These are phyloP conservation scores for Laterallus jamaicensis DNA, from an alignment of 2,113 vertebrate species.

Conservation along the genomic window DNA sequence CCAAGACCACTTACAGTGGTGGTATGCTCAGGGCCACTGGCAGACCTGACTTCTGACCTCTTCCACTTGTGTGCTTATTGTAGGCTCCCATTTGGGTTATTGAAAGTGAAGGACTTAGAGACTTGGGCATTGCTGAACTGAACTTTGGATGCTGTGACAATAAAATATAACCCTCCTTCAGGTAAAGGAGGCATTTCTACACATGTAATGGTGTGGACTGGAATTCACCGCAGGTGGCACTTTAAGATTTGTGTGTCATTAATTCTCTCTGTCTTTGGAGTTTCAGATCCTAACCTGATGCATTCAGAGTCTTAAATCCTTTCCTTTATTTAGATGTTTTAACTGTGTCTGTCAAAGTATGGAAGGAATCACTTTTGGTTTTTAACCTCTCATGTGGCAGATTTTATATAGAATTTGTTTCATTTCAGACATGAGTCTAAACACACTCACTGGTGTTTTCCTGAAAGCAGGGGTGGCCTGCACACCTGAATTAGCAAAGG, in stretches of 20 bases:
- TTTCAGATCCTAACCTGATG: not conserved
- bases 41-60: not conserved
- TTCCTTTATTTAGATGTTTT: not conserved
- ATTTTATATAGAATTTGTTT: not conserved
- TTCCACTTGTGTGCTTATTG: not conserved
- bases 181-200: not conserved
- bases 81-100: not conserved
- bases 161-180: not conserved
- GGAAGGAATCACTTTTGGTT: not conserved
- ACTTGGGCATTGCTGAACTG: not conserved
- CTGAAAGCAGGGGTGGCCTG: not conserved
- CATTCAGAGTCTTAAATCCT: not conserved
- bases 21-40: not conserved
- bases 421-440: not conserved
- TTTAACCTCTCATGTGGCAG: not conserved
- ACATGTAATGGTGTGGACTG: fast-evolving
- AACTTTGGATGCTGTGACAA: not conserved
- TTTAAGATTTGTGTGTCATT: not conserved
- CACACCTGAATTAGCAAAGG: not conserved
- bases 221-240: not conserved
- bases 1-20: not conserved
- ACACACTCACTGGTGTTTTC: not conserved
- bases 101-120: not conserved
- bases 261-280: not conserved
- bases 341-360: not conserved